Percentiles rank a stretch among this genome's conserved stretches.
phyloP scores from a whole-genome alignment of 2,888 invertebrate genomes.

The Oconnorella tubifera region DNA sequence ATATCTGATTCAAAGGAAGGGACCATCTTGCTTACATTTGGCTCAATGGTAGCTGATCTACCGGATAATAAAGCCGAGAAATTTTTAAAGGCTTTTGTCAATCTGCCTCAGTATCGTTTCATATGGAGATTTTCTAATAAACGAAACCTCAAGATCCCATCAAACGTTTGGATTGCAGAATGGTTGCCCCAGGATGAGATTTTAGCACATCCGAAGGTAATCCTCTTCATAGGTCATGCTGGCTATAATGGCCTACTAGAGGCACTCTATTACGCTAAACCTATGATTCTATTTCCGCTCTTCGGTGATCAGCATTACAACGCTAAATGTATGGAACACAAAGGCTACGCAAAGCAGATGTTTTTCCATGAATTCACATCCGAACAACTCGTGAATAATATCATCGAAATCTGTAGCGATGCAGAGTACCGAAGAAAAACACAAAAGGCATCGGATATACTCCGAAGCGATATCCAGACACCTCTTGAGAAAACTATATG shows the following conservation, averaged over 20 bases:
- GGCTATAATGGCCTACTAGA: conserved; percentile 25
- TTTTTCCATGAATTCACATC: conserved; percentile 14
- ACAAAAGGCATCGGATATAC: conserved; percentile 29
- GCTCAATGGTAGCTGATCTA: conserved; percentile 11
- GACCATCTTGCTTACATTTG: conserved; percentile 19
- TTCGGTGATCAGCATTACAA: conserved; percentile 21
- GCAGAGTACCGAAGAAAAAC: conserved; percentile 27
- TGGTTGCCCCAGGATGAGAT: conserved; percentile 25
- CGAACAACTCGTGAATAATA: conserved; percentile 28
- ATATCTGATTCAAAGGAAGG: not conserved
- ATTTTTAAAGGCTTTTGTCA: conserved; percentile 12
- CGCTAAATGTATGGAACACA: conserved; percentile 15
- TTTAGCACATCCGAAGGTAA: not conserved
- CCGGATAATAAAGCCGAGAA: conserved; percentile 5
- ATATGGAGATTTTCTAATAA: conserved; percentile 18
- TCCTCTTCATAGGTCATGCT: conserved; percentile 21
- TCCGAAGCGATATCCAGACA: conserved; percentile 23
- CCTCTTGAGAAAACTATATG: conserved; percentile 36
- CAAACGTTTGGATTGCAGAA: conserved; percentile 17
- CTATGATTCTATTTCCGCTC: conserved; percentile 20
- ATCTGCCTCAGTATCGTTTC: conserved; percentile 13
- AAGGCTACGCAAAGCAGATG: conserved; percentile 15
- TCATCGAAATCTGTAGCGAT: conserved; percentile 30
- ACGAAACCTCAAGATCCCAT: conserved; percentile 5
- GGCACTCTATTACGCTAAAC: conserved; percentile 20